Percentiles rank a stretch among this genome's conserved stretches.
Conservation (phyloP, 2,888 invertebrate genomes). For the Drosophila picticornis region DNA sequence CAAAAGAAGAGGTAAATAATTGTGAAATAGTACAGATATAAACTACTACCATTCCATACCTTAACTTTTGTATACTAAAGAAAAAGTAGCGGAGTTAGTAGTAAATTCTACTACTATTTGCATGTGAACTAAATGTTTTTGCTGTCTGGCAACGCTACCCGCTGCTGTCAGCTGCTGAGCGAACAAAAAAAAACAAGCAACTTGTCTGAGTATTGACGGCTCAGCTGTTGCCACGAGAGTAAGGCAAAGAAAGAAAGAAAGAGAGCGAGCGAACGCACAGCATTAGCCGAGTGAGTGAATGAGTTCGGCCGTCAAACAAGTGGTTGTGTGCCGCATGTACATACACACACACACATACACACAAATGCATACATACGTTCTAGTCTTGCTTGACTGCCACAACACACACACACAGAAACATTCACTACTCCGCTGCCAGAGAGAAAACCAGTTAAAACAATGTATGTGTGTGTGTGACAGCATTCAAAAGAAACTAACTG, state of each 20-base stretch:
- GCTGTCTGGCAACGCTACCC: conserved; percentile 58
- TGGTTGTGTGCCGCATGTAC: conserved; percentile 57
- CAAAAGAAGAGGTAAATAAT: conserved; percentile 1
- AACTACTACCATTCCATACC: background rate
- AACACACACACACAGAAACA: conserved; percentile 43
- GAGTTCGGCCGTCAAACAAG: conserved; percentile 67
- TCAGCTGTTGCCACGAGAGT: conserved; percentile 56
- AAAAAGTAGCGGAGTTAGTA: conserved; percentile 25
- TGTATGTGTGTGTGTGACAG: conserved; percentile 26
- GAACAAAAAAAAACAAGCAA: conserved; percentile 31
- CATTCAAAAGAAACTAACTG: conserved; percentile 58
- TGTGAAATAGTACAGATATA: background rate
- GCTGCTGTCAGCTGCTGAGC: conserved; percentile 65
- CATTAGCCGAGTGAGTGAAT: background rate
- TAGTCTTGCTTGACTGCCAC: conserved; percentile 52
- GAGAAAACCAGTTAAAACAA: conserved; percentile 55
- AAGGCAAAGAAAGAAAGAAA: conserved; percentile 6
- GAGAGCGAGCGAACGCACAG: conserved; percentile 22
- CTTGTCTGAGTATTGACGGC: conserved; percentile 28
- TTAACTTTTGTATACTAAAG: background rate
- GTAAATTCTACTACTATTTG: conserved; percentile 48
- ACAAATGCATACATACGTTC: conserved; percentile 31
- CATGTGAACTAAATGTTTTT: background rate
- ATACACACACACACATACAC: conserved; percentile 6
- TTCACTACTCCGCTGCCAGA: conserved; percentile 44